Evolutionary conservation across 2,797 vertebrate genomes (phyloP), one percentile per base, ranked within the genome.

Genomic region (Chloroceryle inda): DNA sequence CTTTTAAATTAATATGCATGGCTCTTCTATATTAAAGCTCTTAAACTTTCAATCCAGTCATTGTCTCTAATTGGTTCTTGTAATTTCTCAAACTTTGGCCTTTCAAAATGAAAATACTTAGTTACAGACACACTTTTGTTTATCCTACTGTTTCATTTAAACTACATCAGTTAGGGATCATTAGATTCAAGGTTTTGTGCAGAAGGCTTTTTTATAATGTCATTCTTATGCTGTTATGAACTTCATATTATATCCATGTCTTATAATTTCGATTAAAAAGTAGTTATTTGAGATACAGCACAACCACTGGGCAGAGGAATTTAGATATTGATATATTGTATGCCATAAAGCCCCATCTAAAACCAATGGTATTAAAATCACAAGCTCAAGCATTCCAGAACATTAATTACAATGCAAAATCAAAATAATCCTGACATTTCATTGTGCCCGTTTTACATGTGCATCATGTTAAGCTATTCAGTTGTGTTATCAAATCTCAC

Each of bases 111-210:
- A 62, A 76, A 90, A 83, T 38, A 64, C 66, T 86, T 83, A 74
- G 73, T 90, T 80, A 93, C 11, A 88, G 56, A 86, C 44, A 58
- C 16, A 55, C 21, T 74, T 85, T 74, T 88, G 35, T 74, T 88
- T 69, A 80, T 69, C 35, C 35, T n/a, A 42, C 64, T 69, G 16
- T 82, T 92, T 94, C 69, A 93, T 93, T 96, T 88, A 77, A 90
- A 85, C 13, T 1, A 26, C 52, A 94, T 89, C 52, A 94, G 31
- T 18, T 49, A 44, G n/a, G 22, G 58, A 94, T 90, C 91, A 86
- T 77, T 88, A 90, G 40, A 90, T 77, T 68, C 40, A 68, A 92
- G 22, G 22, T 15, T 88, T 92, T 77, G 52, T 93, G 76, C 40
- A 95, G 40, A 90, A 80, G 24, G 27, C 16, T 69, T 18, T 31